Evolutionary conservation across 2,888 invertebrate genomes (phyloP), one percentile per base, ranked within the genome.

Genomic region (Scelioninae gen. 1): DNA sequence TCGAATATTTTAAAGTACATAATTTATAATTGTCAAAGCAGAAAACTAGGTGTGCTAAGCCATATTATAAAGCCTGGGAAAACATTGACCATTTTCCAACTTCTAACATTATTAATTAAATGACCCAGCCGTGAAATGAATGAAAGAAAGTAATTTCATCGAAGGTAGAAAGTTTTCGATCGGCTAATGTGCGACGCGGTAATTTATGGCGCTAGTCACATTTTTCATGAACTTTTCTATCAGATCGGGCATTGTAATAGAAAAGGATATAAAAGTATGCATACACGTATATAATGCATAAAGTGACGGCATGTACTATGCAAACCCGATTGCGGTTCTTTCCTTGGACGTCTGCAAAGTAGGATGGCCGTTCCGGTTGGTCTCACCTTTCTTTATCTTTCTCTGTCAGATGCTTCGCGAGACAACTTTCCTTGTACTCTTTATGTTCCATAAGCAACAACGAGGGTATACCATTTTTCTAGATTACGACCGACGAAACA

Each of bases 371-470:
- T 77, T 77, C 77, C 77, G 69, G 51, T 77, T 69, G 55, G 69
- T 77, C 77, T 68, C 77, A 55, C 68, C 63, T 82, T 77, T 82
- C 82, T 77, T 74, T 68, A 56, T 68, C 74, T 72, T 68, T 68
- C 77, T 66, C 76, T 74, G 68, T 63, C 49, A 9, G 74, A 40
- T 56, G 15, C 66, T 63, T 55, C 55, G 51, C 66, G 34, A 53
- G 29, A 71, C 71, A 15, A 66, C 68, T 77, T 77, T 77, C 72
- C 72, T 62, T 45, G 69, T 77, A 60, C 62, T 62, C 77, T 68
- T 78, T 69, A 63, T 69, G 66, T 58, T 34, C 62, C 55, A 38
- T 38, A 65, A 55, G 60, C 65, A 47, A 56, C 66, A 58, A 74
- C 74, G 63, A 43, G 51, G 49, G 60, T 77, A 77, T 32, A 53